Conservation (phyloP, 2,888 invertebrate genomes). For the Rambutsinella grinnellia region DNA sequence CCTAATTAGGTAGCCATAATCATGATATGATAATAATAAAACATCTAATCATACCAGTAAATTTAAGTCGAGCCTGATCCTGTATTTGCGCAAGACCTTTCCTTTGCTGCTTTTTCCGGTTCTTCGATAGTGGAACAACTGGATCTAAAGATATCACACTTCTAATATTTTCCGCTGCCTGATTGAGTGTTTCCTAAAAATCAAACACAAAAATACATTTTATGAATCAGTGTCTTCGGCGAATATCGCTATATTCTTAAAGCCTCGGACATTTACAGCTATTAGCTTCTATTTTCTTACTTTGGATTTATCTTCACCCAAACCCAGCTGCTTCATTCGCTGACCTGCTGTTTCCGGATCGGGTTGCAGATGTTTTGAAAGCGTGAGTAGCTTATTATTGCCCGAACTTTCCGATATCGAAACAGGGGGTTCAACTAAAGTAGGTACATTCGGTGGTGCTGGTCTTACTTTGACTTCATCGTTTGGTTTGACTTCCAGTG, state of each 20-base stretch:
- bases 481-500: neutral
- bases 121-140: conserved; percentile 54
- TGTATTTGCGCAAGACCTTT: conserved; percentile 27
- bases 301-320: conserved; percentile 18
- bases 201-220: too few species aligned
- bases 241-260: too few species aligned
- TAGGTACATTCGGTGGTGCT: too few species aligned
- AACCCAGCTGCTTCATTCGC: conserved; percentile 1
- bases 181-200: conserved; percentile 38
- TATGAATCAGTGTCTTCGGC: too few species aligned
- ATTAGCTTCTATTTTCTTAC: too few species aligned
- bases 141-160: conserved; percentile 64
- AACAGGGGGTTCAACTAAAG: too few species aligned
- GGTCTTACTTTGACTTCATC: too few species aligned
- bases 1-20: neutral
- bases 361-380: conserved; percentile 18
- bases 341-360: conserved; percentile 13
- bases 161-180: conserved; percentile 63
- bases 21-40: too few species aligned
- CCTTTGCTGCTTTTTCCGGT: conserved; percentile 35
- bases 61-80: conserved; percentile 30
- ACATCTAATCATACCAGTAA: conserved; percentile 35
- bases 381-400: conserved; percentile 6
- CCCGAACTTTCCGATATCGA: too few species aligned
- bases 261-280: too few species aligned